phyloP scores from a whole-genome alignment of 1,140 invertebrate species.

The Aphelenchoides avenae region DNA sequence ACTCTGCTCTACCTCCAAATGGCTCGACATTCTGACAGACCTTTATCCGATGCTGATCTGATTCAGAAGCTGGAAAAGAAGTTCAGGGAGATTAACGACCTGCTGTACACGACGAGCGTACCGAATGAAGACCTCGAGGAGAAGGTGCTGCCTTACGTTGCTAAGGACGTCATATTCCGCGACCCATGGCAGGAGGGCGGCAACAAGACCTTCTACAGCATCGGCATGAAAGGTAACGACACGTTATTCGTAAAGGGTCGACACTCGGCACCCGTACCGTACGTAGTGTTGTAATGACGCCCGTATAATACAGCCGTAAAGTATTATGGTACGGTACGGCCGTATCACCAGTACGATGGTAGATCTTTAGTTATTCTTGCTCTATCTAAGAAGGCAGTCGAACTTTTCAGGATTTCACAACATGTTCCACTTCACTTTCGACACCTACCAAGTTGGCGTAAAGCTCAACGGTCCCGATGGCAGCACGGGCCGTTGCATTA shows the following conservation, averaged over 20 bases:
- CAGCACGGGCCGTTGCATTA: slow-evolving; percentile 4
- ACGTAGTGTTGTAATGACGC: no score
- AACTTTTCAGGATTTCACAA: slow-evolving; percentile 12
- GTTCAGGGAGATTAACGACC: slow-evolving; percentile 4
- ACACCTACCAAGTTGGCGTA: slow-evolving; percentile 8
- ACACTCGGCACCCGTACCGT: no score
- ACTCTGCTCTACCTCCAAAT: no score
- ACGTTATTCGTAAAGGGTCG: no score
- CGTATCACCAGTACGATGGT: no score
- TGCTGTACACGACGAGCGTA: slow-evolving; percentile 5
- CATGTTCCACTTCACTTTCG: slow-evolving; percentile 5
- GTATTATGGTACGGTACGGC: no score
- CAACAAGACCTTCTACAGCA: neutral
- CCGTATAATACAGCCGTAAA: no score
- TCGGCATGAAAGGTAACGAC: slow-evolving; percentile 16
- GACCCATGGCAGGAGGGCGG: slow-evolving; percentile 8
- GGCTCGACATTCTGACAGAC: no score
- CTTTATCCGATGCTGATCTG: neutral
- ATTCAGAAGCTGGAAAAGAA: slow-evolving; percentile 2
- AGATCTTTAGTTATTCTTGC: neutral
- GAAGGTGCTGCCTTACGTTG: slow-evolving; percentile 3
- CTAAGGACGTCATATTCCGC: slow-evolving; percentile 4
- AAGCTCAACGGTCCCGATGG: neutral
- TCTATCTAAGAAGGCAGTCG: no score
- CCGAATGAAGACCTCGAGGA: neutral